Conservation (phyloP, 2,113 vertebrate species). For the Sturnira hondurensis region DNA sequence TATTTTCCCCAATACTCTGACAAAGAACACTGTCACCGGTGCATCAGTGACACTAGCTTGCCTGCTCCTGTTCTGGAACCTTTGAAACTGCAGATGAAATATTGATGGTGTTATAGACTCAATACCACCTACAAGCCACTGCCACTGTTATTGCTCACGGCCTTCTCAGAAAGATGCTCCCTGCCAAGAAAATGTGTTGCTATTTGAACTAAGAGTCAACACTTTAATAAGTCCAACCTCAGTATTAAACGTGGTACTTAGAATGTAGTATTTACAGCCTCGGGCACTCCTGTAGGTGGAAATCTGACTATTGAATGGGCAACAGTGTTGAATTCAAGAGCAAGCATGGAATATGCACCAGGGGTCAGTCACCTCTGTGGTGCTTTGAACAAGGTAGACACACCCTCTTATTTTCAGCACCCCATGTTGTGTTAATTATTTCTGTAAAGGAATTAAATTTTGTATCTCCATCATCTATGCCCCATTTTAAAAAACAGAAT, state of each 20-base stretch:
- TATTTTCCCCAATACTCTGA: not conserved
- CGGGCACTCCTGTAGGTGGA: not conserved
- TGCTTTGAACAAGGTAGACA: too few species aligned
- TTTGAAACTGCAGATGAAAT: not conserved
- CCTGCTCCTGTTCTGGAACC: not conserved
- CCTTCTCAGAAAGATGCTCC: not conserved
- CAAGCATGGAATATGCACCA: accelerated
- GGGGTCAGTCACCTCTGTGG: not conserved
- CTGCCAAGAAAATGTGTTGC: not conserved
- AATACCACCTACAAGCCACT: not conserved
- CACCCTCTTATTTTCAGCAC: not conserved
- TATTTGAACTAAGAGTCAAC: not conserved
- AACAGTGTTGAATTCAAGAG: not conserved
- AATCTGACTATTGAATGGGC: not conserved
- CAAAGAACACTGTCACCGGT: not conserved
- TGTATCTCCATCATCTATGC: not conserved
- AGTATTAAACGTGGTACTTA: not conserved
- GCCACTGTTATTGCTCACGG: not conserved
- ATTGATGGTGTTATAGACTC: not conserved
- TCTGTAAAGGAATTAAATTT: not conserved
- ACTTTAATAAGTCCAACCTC: not conserved
- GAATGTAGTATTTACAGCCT: not conserved
- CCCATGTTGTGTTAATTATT: not conserved
- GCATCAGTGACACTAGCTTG: not conserved
- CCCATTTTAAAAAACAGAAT: not conserved